A percentile compares a stretch with the other conserved stretches of the same genome.
Conservation (phyloP, 2,113 vertebrate species). For the Anthoscopus minutus region DNA sequence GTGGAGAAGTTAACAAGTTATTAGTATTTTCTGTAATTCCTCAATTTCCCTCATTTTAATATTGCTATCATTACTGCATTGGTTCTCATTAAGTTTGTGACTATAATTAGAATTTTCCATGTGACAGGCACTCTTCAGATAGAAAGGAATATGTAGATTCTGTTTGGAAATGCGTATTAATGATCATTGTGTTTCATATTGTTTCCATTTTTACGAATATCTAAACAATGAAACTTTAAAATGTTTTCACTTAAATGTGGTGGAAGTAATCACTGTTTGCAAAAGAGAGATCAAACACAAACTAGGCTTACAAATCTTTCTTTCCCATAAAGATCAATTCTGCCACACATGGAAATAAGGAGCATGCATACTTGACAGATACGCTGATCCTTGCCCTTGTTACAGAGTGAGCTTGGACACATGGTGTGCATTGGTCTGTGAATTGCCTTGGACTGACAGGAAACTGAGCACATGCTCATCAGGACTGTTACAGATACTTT, state of each 20-base stretch:
- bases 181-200: background rate
- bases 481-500: background rate
- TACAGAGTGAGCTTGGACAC: background rate
- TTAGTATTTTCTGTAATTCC: background rate
- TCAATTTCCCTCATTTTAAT: background rate
- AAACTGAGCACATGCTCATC: background rate
- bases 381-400: constrained; percentile 5
- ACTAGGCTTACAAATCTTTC: constrained; percentile 32
- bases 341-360: background rate
- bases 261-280: constrained; percentile 16
- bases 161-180: background rate
- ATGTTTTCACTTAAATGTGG: constrained; percentile 17
- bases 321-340: background rate
- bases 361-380: background rate
- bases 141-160: background rate
- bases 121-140: background rate
- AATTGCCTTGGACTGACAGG: constrained; percentile 3
- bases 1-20: background rate
- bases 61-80: background rate
- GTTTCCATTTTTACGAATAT: background rate
- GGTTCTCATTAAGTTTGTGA: background rate
- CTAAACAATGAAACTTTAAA: background rate
- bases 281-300: background rate
- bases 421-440: constrained; percentile 21
- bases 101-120: background rate